Base-by-base conservation (phyloP, 2,888 invertebrate species). In the Ecliptopera silaceata region DNA sequence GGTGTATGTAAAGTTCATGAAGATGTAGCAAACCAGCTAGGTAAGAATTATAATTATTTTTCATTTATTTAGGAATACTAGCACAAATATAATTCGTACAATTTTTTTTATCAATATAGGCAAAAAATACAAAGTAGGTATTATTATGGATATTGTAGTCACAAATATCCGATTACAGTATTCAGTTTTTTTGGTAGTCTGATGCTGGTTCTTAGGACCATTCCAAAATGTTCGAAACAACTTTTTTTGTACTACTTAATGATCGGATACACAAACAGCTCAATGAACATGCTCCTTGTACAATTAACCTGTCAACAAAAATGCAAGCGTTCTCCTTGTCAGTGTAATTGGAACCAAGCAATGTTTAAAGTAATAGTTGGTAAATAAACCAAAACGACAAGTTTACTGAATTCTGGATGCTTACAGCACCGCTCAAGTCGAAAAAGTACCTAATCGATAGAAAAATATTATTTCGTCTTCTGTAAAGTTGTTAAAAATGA, bases 1-100 rank as follows among this genome's bases (percentile, higher is more conserved):
- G 58, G 56, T 62, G 53, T 59, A 51, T 59, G 56, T 59, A 51
- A 56, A 50, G 34, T 34, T 50, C 17, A 13, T 43, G n/a, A 34
- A 49, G 36, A 13, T 6, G 6, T 31, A 31, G 11, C 31, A 11
- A n/a, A 8, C 11, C 22, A 22, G 22, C 22, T 22, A 22, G 3
- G 22, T 22, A n/a, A n/a, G n/a, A n/a, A n/a, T n/a, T n/a, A n/a
- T n/a, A n/a, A n/a, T n/a, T n/a, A n/a, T n/a, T n/a, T n/a, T n/a
- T n/a, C n/a, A n/a, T 26, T 5, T 26, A 26, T 4, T 6, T 26
- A 26, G 31, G 26, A 8, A 8, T 26, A 26, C 26, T 4, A 26
- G 26, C 26, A 6, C 6, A 6, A 8, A 26, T 26, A 26, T 6
- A 8, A 26, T 26, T 8, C 2, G 4, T 6, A 22, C 3, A 4